A percentile compares a stretch with the other conserved stretches of the same genome.
phyloP scores from a whole-genome alignment of 2,113 vertebrate genomes.

The Paramisgurnus dabryanus region DNA sequence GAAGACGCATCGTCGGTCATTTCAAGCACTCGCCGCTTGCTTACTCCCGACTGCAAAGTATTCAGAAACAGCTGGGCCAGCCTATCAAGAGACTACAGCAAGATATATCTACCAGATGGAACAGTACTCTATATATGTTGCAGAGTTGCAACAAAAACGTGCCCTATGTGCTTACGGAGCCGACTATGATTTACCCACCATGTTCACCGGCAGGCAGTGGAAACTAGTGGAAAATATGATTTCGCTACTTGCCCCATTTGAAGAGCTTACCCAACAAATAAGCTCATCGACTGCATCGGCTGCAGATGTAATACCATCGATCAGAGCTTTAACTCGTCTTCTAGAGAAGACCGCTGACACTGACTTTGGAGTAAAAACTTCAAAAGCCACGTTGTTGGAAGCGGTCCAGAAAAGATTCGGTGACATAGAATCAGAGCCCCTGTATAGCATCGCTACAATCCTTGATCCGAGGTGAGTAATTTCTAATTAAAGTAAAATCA shows the following conservation, averaged over 20 bases:
- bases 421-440: too few relatives aligned
- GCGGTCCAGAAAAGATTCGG: too few relatives aligned
- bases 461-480: too few relatives aligned
- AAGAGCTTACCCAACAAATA: not conserved
- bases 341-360: too few relatives aligned
- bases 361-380: too few relatives aligned
- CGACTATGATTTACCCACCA: not conserved
- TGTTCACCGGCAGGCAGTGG: not conserved
- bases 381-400: too few relatives aligned
- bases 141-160: not conserved
- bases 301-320: not conserved
- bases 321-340: not conserved
- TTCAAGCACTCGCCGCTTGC: not conserved
- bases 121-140: not conserved
- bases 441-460: too few relatives aligned
- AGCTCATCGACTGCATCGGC: not conserved
- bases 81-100: not conserved
- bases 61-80: constrained; percentile 4
- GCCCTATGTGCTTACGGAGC: not conserved
- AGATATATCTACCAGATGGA: not conserved
- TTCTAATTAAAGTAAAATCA: too few relatives aligned
- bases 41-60: not conserved
- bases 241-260: not conserved
- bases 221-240: not conserved
- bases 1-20: constrained; percentile 8